Evolutionary conservation across 2,888 invertebrate species (phyloP).

Genomic region (Ceramica pisi): DNA sequence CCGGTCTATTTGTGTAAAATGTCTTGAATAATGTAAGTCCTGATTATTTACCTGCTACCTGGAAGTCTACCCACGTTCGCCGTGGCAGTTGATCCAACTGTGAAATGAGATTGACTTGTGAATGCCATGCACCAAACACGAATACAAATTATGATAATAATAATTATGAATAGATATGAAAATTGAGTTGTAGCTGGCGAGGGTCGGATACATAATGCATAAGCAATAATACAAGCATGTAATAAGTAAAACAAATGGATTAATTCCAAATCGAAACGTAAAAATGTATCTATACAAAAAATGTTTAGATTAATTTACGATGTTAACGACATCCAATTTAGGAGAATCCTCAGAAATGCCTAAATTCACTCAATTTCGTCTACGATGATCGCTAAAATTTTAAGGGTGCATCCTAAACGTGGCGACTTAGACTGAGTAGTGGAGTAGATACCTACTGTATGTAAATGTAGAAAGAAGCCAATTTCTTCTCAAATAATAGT

Average conservation of each 20-base stretch:
- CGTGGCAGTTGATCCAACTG: not conserved
- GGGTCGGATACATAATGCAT: conserved; percentile 42
- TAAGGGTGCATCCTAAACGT: no score
- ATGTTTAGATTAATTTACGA: not conserved
- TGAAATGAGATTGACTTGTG: conserved; percentile 41
- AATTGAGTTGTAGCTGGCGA: conserved; percentile 33
- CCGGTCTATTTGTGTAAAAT: conserved; percentile 25
- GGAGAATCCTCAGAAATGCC: not conserved
- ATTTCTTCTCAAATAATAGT: no score
- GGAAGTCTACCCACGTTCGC: conserved; percentile 14
- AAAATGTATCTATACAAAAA: conserved; percentile 12
- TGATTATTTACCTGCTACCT: conserved; percentile 9
- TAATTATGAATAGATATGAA: conserved; percentile 31
- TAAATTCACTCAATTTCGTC: not conserved
- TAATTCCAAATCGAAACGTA: conserved; percentile 20
- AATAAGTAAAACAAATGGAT: conserved; percentile 31
- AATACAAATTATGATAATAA: conserved; percentile 39
- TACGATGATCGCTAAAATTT: no score
- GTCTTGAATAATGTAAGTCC: conserved; percentile 39
- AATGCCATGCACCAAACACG: conserved; percentile 23
- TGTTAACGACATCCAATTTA: not conserved
- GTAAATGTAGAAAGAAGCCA: no score
- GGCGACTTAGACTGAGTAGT: no score
- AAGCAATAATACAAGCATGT: conserved; percentile 8
- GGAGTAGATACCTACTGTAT: no score